Conservation (phyloP, 2,888 invertebrate genomes). For the Ennomos quercinarius region DNA sequence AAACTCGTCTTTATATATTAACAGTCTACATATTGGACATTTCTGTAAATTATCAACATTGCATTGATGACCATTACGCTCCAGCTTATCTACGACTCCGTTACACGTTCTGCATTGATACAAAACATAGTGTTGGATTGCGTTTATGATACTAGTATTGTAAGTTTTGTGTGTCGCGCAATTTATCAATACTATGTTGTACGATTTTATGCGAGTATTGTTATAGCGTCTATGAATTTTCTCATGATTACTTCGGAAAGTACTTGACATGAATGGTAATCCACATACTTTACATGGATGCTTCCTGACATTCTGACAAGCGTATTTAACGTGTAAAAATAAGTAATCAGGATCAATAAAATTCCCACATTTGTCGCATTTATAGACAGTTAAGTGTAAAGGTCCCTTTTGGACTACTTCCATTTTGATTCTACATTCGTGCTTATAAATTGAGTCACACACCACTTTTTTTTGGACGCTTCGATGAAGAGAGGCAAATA, state of each 20-base stretch:
- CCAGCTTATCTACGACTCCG: constrained; percentile 54
- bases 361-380: constrained; percentile 62
- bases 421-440: constrained; percentile 66
- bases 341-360: constrained; percentile 55
- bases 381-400: constrained; percentile 54
- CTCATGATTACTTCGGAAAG: constrained; percentile 54
- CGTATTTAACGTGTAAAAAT: constrained; percentile 53
- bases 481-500: constrained; percentile 54
- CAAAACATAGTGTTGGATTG: constrained; percentile 51
- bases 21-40: constrained; percentile 62
- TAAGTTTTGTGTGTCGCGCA: constrained; percentile 49
- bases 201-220: constrained; percentile 46
- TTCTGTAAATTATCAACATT: constrained; percentile 46
- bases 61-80: constrained; percentile 52
- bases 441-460: constrained; percentile 60
- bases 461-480: constrained; percentile 48
- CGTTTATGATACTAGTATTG: constrained; percentile 48
- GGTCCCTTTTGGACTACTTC: constrained; percentile 59
- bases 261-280: constrained; percentile 53
- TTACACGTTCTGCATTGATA: constrained; percentile 69
- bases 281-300: constrained; percentile 61
- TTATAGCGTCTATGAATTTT: constrained; percentile 50
- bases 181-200: constrained; percentile 64
- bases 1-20: constrained; percentile 51
- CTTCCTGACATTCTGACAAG: constrained; percentile 50